These are phyloP conservation scores for Habrosyne pyritoides DNA, from an alignment of 2,888 invertebrate species.

Conservation along the genomic window DNA sequence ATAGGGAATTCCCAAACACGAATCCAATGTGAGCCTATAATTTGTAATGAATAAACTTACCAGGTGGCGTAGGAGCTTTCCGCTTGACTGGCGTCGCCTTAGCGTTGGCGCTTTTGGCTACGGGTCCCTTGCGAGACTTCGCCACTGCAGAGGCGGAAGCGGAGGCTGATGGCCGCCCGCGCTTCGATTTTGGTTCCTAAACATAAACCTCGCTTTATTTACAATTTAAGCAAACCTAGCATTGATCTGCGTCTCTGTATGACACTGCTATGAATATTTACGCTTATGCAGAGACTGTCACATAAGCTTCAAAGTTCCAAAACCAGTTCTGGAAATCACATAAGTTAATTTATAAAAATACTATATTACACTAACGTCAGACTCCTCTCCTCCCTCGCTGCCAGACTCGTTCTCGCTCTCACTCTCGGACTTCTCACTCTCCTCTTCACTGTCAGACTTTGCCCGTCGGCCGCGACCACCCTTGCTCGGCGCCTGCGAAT, in stretches of 20 bases:
- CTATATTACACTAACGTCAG: constrained; percentile 65
- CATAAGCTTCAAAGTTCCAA: too few species aligned
- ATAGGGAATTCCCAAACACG: too few species aligned
- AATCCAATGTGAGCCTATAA: too few species aligned
- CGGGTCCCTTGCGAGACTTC: constrained; percentile 69
- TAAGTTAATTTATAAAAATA: background rate
- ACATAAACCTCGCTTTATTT: constrained; percentile 2
- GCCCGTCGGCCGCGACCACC: constrained; percentile 67
- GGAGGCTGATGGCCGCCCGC: constrained; percentile 56
- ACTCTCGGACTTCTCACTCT: constrained; percentile 79
- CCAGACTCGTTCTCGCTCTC: constrained; percentile 74
- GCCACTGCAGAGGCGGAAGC: constrained; percentile 32
- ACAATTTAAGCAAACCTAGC: too few species aligned
- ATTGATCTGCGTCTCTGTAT: too few species aligned
- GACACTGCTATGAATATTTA: too few species aligned
- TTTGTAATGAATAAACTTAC: too few species aligned
- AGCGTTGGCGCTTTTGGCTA: constrained; percentile 60
- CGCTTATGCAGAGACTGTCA: too few species aligned
- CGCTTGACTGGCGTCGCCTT: constrained; percentile 77
- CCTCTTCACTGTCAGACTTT: constrained; percentile 77
- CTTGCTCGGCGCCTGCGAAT: constrained; percentile 40
- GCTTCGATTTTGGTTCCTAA: constrained; percentile 77
- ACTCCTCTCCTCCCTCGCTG: constrained; percentile 76
- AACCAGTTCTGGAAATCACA: too few species aligned
- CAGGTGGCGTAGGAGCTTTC: constrained; percentile 80